phyloP scores from a whole-genome alignment of 2,888 invertebrate genomes.

The Scaptomyza parva region DNA sequence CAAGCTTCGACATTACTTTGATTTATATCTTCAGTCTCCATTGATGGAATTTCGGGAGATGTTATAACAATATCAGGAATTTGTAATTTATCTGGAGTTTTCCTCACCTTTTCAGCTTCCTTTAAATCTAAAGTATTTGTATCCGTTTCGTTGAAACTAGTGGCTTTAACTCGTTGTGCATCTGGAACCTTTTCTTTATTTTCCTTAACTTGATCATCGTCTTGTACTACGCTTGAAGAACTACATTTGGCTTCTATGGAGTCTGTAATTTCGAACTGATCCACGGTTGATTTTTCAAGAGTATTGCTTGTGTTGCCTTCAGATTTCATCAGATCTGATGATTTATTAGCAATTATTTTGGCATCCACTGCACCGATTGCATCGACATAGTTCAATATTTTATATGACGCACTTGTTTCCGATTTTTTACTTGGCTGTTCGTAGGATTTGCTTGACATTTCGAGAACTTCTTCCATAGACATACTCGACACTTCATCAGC shows the following conservation, averaged over 20 bases:
- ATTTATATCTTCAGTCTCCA: neutral
- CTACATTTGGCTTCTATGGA: neutral
- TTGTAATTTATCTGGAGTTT: neutral
- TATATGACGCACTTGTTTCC: neutral
- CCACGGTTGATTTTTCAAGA: neutral
- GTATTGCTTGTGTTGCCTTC: neutral
- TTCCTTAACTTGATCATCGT: neutral
- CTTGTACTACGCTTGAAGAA: neutral
- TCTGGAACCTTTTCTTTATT: neutral
- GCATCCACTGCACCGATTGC: neutral
- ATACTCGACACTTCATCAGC: neutral
- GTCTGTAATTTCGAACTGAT: neutral
- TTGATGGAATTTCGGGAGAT: neutral
- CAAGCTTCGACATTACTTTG: neutral
- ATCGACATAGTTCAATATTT: neutral
- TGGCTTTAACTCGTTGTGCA: too few relatives aligned
- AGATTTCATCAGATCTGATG: neutral
- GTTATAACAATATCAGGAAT: constrained; percentile 2
- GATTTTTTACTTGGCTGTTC: neutral
- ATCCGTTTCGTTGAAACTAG: neutral
- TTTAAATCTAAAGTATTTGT: neutral
- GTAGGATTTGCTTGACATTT: neutral
- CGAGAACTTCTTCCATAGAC: neutral
- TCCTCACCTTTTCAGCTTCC: neutral
- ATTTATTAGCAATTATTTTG: neutral